These are phyloP conservation scores for Troglohyphantes excavatus DNA, from an alignment of 2,888 invertebrate species.

Conservation along the genomic window DNA sequence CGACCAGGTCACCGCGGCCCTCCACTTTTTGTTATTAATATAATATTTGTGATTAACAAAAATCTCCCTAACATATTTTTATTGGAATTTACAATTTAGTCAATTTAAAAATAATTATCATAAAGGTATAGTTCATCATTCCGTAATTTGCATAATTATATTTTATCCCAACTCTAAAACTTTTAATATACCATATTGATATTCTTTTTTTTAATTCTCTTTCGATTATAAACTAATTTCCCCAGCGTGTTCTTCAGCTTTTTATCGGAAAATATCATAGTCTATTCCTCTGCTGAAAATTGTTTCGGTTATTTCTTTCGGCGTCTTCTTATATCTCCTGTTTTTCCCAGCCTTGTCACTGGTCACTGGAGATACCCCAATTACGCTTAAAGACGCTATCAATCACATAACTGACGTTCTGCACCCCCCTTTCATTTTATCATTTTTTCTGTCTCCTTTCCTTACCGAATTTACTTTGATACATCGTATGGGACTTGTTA, in stretches of 20 bases:
- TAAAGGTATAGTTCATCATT: too few species aligned
- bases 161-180: neutral
- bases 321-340: constrained; percentile 3
- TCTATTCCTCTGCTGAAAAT: neutral
- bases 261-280: neutral
- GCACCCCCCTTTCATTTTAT: neutral
- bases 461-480: constrained; percentile 20
- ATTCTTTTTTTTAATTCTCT: neutral
- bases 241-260: constrained; percentile 14
- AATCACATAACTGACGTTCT: constrained; percentile 27
- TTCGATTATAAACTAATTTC: constrained; percentile 51
- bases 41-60: too few species aligned
- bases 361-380: constrained; percentile 56
- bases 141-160: neutral
- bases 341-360: constrained; percentile 32
- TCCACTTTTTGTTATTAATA: too few species aligned
- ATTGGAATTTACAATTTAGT: too few species aligned
- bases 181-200: neutral
- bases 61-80: too few species aligned
- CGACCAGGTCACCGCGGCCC: too few species aligned
- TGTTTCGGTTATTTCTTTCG: constrained; percentile 31
- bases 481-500: neutral
- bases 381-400: constrained; percentile 55
- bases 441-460: constrained; percentile 9
- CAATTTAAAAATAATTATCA: too few species aligned